A percentile compares a stretch with the other conserved stretches of the same genome.
Evolutionary conservation across 2,113 vertebrate species (phyloP).

Genomic region (Oreochromis aureus): DNA sequence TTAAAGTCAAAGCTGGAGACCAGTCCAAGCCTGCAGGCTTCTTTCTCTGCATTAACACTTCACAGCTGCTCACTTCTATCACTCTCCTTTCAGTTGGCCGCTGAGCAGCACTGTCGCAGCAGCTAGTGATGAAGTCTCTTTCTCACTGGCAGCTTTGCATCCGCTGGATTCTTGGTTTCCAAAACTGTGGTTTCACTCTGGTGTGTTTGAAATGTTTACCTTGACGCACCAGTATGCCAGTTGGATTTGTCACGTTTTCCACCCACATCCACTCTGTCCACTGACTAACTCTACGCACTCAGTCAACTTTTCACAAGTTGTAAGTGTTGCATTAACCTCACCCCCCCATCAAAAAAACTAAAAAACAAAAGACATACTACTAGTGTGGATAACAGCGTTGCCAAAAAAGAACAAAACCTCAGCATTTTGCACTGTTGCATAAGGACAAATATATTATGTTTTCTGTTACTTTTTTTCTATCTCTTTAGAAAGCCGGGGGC

Average conservation of each 20-base stretch:
- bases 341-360: background rate
- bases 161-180: background rate
- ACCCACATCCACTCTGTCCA: constrained; percentile 12
- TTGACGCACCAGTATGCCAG: background rate
- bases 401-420: background rate
- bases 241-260: constrained; percentile 19
- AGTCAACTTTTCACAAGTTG: constrained; percentile 29
- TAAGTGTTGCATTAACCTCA: constrained; percentile 22
- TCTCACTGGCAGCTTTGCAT: background rate
- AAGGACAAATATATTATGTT: constrained; percentile 4
- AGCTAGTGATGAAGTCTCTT: background rate
- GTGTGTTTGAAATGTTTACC: constrained; percentile 10
- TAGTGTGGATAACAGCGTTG: background rate
- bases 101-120: background rate
- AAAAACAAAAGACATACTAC: background rate
- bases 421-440: background rate
- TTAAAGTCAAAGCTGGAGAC: background rate
- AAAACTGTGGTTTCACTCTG: background rate
- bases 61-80: background rate
- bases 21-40: background rate
- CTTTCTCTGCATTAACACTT: background rate
- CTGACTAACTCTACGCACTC: constrained; percentile 9
- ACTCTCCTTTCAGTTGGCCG: background rate
- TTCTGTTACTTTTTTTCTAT: background rate
- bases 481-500: background rate